A percentile compares a stretch with the other conserved stretches of the same genome.
These are phyloP conservation scores for Allolobophora icterica DNA, from an alignment of 2,888 invertebrate species.

Conservation along the genomic window DNA sequence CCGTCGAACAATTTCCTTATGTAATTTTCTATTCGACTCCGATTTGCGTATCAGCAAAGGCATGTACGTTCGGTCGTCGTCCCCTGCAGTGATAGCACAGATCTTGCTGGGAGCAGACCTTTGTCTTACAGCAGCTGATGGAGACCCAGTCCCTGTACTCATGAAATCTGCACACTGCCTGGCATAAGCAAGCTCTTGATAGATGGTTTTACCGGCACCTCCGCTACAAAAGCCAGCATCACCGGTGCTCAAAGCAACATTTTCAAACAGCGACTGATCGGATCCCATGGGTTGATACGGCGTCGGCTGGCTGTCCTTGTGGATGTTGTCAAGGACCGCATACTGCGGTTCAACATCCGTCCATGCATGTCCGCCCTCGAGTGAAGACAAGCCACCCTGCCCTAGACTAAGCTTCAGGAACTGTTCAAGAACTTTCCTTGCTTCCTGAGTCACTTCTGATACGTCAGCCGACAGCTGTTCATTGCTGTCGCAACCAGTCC, in stretches of 20 bases:
- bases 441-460: constrained; percentile 47
- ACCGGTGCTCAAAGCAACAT: background rate
- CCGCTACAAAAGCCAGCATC: background rate
- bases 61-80: constrained; percentile 17
- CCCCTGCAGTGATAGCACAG: background rate
- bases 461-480: constrained; percentile 9
- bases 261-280: constrained; percentile 24
- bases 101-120: constrained; percentile 19
- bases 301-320: background rate
- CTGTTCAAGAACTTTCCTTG: constrained; percentile 46
- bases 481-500: background rate
- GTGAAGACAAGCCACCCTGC: background rate
- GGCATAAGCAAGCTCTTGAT: constrained; percentile 7
- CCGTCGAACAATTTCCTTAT: background rate
- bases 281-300: constrained; percentile 26
- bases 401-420: constrained; percentile 40
- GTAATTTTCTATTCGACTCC: background rate
- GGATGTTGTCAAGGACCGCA: constrained; percentile 31
- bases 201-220: constrained; percentile 10
- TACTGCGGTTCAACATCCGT: constrained; percentile 31
- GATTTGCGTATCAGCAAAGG: constrained; percentile 24
- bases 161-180: background rate
- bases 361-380: constrained; percentile 14
- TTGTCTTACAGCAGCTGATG: background rate
- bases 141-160: background rate